Evolutionary conservation across 2,888 invertebrate genomes (phyloP), one percentile per base, ranked within the genome.

Genomic region (Melanargia galathea): DNA sequence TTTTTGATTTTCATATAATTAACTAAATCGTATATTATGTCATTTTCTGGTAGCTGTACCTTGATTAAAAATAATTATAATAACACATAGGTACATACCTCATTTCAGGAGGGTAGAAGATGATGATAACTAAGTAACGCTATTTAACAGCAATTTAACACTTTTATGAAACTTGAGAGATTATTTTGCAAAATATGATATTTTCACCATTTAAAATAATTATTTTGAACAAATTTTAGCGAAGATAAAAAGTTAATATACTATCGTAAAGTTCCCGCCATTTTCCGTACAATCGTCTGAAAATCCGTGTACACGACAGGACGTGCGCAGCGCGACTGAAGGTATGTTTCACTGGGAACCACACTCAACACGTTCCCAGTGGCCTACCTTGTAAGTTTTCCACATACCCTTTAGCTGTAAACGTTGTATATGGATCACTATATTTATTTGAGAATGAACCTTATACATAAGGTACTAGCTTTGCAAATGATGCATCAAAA

Each of bases 381-480:
- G 78, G 81, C 83, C 86, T 86, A 84, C 86, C 81, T 87, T 84
- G 82, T 81, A 87, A 90, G 87, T 89, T 90, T 89, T 82, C 83
- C 78, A 69, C 40, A 52, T 66, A 61, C 57, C 30, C 16, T 43
- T 40, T 52, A 51, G 58, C 33, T 3, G 66, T 59, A 74, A 81
- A 75, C 51, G 74, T 48, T 64, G 33, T 69, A 82, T 70, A 82
- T 71, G 56, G 7, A 60, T 48, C 24, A 11, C 35, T 24, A 4
- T 16, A 11, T 16, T 22, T 63, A 62, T 7, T 3, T n/a, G 43
- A 71, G 60, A 59, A 54, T 61, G 10, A 56, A 40, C 67, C 49
- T 22, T 70, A 67, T 22, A 0, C 0, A 4, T 0, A 8, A 22
- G 0, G 11, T 0, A 0, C 38, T 59, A 68, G 10, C 10, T 11